These are phyloP conservation scores for Sprattus sprattus DNA, from an alignment of 2,113 vertebrate genomes.

Conservation along the genomic window DNA sequence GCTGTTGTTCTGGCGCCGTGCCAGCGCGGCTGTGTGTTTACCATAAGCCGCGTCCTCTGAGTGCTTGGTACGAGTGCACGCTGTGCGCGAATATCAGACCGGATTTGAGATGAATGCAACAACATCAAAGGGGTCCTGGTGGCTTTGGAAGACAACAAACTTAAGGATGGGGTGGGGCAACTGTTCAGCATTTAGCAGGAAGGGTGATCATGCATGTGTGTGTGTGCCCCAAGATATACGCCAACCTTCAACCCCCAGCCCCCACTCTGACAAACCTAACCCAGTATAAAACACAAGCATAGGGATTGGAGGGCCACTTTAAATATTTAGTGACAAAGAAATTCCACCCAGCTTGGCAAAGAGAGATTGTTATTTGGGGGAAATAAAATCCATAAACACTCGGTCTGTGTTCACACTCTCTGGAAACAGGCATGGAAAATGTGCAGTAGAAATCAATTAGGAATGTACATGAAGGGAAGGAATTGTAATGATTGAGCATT, in stretches of 20 bases:
- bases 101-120: conserved; percentile 25
- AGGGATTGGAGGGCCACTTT: not conserved
- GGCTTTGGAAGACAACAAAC: conserved; percentile 25
- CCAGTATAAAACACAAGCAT: not conserved
- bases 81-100: conserved; percentile 30
- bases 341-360: not conserved
- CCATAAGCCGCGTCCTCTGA: conserved; percentile 27
- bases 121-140: conserved; percentile 49
- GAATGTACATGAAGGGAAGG: not conserved
- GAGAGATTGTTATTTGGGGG: not conserved
- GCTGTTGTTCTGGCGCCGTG: not conserved
- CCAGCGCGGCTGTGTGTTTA: conserved; percentile 31
- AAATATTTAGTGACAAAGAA: not conserved
- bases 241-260: not conserved
- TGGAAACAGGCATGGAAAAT: not conserved
- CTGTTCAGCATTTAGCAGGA: conserved; percentile 28
- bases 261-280: not conserved
- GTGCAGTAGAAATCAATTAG: not conserved
- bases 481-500: not conserved
- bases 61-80: conserved; percentile 34
- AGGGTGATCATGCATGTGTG: not conserved
- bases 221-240: not conserved
- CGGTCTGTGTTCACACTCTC: not conserved
- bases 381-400: not conserved
- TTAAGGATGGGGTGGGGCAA: conserved; percentile 30